phyloP scores from a whole-genome alignment of 1,140 invertebrate species.

The Pogonomyrmex californicus region DNA sequence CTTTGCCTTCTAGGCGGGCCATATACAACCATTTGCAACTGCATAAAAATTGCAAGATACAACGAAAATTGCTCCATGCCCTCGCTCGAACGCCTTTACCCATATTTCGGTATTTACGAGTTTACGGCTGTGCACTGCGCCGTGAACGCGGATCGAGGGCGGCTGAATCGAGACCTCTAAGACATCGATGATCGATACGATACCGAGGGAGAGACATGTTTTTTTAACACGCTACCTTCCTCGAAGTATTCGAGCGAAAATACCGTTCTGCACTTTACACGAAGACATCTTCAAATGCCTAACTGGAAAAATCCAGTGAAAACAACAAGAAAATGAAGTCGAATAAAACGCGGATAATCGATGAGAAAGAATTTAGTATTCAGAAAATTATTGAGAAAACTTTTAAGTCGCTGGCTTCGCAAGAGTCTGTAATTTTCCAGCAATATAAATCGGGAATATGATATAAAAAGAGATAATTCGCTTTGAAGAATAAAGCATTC shows the following conservation, averaged over 20 bases:
- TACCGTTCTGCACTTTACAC: conserved; percentile 27
- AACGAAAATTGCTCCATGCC: conserved; percentile 57
- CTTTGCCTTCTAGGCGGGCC: conserved; percentile 42
- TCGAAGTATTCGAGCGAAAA: conserved; percentile 36
- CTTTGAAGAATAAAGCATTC: conserved; percentile 35
- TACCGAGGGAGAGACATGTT: background rate
- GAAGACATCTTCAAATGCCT: conserved; percentile 26
- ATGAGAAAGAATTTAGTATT: conserved; percentile 53
- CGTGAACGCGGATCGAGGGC: conserved; percentile 37
- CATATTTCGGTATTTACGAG: conserved; percentile 44
- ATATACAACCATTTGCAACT: conserved; percentile 63
- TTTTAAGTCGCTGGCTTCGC: conserved; percentile 30
- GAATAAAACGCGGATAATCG: conserved; percentile 50
- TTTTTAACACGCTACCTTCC: conserved; percentile 36
- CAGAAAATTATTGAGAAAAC: conserved; percentile 46
- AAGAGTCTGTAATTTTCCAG: conserved; percentile 14
- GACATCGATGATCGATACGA: conserved; percentile 65
- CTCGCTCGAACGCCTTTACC: conserved; percentile 50
- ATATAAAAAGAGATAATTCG: background rate
- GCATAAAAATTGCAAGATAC: conserved; percentile 66
- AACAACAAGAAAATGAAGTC: conserved; percentile 33
- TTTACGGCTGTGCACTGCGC: background rate
- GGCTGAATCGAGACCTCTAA: conserved; percentile 22
- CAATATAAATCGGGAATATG: conserved; percentile 25
- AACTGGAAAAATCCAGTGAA: background rate